Conservation (phyloP, 2,113 vertebrate genomes). For the Oxyruncus cristatus region DNA sequence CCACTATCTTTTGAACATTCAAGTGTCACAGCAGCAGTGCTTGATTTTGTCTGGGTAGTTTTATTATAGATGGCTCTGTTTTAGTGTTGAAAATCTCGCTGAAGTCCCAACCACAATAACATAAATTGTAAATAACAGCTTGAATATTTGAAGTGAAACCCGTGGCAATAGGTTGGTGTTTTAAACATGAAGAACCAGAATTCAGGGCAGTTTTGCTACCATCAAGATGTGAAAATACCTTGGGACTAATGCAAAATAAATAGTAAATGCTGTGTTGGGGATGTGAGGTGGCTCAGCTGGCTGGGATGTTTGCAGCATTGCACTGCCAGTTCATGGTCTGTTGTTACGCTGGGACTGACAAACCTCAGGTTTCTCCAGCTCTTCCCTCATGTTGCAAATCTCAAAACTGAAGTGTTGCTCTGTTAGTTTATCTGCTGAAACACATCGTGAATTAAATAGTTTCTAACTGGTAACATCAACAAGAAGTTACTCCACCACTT, state of each 20-base stretch:
- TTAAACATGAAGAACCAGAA: not conserved
- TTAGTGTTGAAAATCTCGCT: not conserved
- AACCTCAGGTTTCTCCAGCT: not conserved
- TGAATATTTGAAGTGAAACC: not conserved
- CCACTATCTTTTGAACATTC: not conserved
- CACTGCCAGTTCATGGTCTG: not conserved
- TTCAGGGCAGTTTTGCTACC: not conserved
- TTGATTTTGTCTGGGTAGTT: not conserved
- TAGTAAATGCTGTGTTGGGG: not conserved
- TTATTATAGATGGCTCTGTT: not conserved
- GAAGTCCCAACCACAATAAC: not conserved
- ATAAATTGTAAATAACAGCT: not conserved
- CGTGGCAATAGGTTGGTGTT: not conserved
- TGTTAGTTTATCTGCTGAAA: not conserved
- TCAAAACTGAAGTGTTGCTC: not conserved
- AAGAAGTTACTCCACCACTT: not conserved
- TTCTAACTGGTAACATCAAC: not conserved
- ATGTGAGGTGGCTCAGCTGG: not conserved
- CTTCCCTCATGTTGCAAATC: not conserved
- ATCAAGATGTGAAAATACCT: not conserved
- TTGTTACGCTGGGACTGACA: not conserved
- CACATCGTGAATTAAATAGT: not conserved
- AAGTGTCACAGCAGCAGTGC: not conserved
- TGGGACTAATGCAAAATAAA: not conserved
- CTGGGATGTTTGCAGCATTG: not conserved